phyloP scores from a whole-genome alignment of 2,113 vertebrate species.

The Vicugna pacos region DNA sequence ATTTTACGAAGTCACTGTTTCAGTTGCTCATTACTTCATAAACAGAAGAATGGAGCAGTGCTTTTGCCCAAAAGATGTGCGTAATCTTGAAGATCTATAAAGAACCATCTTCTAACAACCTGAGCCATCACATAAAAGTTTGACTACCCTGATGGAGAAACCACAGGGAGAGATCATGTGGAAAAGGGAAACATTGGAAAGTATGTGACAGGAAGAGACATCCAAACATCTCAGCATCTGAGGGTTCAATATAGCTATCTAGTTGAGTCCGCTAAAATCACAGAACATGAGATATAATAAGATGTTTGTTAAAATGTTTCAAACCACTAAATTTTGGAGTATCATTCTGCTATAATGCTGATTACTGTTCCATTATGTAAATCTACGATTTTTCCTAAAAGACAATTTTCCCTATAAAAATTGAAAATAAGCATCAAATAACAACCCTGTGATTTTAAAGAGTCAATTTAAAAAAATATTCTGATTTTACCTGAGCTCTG shows the following conservation, averaged over 20 bases:
- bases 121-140: background rate
- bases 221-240: background rate
- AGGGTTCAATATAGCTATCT: background rate
- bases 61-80: background rate
- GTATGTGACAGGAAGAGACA: background rate
- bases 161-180: background rate
- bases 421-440: background rate
- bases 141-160: background rate
- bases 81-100: background rate
- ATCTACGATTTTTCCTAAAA: background rate
- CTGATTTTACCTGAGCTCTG: background rate
- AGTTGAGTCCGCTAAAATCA: background rate
- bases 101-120: background rate
- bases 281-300: background rate
- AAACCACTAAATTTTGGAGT: background rate
- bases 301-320: background rate
- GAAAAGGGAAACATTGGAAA: background rate
- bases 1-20: background rate
- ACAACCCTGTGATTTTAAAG: background rate
- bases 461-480: background rate
- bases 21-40: background rate
- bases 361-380: background rate
- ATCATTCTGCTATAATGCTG: background rate
- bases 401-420: background rate
- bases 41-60: background rate